Conservation (phyloP, 2,888 invertebrate genomes). For the Chrysina gloriosa region DNA sequence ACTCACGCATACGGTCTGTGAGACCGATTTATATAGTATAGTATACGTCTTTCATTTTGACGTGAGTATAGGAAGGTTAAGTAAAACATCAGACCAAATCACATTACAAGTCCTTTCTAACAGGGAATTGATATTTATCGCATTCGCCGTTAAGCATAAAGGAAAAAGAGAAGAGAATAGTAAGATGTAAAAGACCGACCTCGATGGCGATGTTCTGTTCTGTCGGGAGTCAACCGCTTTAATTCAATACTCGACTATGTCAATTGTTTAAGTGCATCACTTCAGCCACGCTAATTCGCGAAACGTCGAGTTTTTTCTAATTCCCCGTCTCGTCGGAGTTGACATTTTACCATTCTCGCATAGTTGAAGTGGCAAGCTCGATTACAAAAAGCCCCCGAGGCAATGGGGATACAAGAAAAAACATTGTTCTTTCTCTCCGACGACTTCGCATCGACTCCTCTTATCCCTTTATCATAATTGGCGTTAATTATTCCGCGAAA, state of each 20-base stretch:
- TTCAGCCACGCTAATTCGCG: slow-evolving; percentile 10
- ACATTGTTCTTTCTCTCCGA: background rate
- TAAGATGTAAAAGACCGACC: background rate
- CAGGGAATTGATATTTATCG: background rate
- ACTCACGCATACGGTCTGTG: no score
- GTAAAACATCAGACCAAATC: background rate
- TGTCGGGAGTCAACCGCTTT: slow-evolving; percentile 10
- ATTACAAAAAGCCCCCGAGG: background rate
- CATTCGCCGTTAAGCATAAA: background rate
- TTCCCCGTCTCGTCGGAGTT: background rate
- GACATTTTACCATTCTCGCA: slow-evolving; percentile 2
- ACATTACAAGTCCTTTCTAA: background rate
- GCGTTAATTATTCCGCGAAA: slow-evolving; percentile 40
- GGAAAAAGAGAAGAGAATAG: background rate
- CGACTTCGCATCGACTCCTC: background rate
- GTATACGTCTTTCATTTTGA: no score
- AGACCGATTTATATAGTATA: no score
- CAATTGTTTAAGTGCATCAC: slow-evolving; percentile 12
- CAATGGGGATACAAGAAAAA: background rate
- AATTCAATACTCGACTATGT: slow-evolving; percentile 6
- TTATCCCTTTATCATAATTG: slow-evolving; percentile 22
- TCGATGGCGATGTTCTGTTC: background rate
- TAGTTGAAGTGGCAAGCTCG: background rate
- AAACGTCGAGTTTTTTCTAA: background rate
- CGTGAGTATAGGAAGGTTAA: background rate